Evolutionary conservation across 1,140 invertebrate species (phyloP), one percentile per base, ranked within the genome.

Genomic region (Marisa cornuarietis): DNA sequence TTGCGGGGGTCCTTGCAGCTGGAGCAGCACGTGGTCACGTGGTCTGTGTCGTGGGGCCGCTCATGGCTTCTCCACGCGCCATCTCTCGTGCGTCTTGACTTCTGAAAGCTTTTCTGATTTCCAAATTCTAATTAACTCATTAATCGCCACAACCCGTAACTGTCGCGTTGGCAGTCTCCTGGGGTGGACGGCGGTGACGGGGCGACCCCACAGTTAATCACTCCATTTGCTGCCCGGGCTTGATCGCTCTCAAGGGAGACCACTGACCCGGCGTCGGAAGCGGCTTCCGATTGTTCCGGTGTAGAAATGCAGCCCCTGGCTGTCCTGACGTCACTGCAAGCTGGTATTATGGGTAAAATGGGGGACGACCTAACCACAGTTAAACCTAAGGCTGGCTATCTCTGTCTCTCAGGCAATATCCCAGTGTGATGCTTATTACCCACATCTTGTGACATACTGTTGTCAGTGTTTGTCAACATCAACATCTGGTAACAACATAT

Each of bases 101-200:
- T 68, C 22, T 68, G 65, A 68, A 68, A 68, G 65, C 65, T 68
- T n/a, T 13, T 11, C 26, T 68, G 65, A 68, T 68, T 68, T 68
- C 65, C 65, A 68, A 68, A 31, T 68, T 68, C 65, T 68, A 68
- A 68, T 68, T 68, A 68, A 68, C 65, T 68, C 65, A 68, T 68
- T 68, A 68, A 68, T 68, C 65, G 65, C 65, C 65, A 31, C 10
- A 31, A 24, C 65, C 65, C 65, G 13, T 68, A 68, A 68, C 65
- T 68, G 65, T 68, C 65, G 65, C 65, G n/a, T n/a, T n/a, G 14
- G 6, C 14, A 68, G 22, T 68, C 26, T 11, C 26, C 65, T 68
- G 65, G n/a, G 65, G 22, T 11, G 22, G 22, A 11, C n/a, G 13
- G 26, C 22, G 26, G 65, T 68, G 65, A 6, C 54, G 16, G 54